Conservation (phyloP, 2,888 invertebrate genomes). For the Fragum fragum region DNA sequence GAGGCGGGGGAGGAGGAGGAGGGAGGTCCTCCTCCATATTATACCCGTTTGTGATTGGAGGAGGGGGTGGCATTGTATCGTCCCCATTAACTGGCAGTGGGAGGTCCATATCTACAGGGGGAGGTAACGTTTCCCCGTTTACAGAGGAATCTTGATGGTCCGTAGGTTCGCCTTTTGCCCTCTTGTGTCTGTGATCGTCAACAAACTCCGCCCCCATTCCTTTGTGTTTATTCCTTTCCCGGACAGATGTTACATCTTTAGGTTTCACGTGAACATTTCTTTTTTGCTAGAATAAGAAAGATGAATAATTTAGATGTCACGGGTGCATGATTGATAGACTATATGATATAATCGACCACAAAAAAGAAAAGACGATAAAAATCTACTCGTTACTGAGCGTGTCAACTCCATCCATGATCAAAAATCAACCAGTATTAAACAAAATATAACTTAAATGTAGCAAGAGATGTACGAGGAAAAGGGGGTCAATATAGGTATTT, state of each 20-base stretch:
- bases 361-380: too few relatives aligned
- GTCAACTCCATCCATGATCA: too few relatives aligned
- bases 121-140: conserved; percentile 61
- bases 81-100: conserved; percentile 6
- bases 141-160: conserved; percentile 22
- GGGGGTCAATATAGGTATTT: too few relatives aligned
- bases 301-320: neutral
- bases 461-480: too few relatives aligned
- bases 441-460: too few relatives aligned
- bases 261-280: conserved; percentile 38
- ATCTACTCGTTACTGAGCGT: too few relatives aligned
- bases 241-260: conserved; percentile 64
- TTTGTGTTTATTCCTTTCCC: conserved; percentile 70
- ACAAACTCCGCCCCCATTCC: conserved; percentile 76
- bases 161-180: conserved; percentile 33
- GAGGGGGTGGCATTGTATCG: conserved; percentile 87
- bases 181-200: conserved; percentile 46
- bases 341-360: too few relatives aligned
- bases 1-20: conserved; percentile 91
- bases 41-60: conserved; percentile 86
- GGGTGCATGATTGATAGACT: too few relatives aligned
- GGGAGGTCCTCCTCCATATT: conserved; percentile 85
- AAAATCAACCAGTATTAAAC: too few relatives aligned
- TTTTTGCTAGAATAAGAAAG: conserved; percentile 12
- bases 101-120: conserved; percentile 71